These are phyloP conservation scores for Cremastinae sp. DNA, from an alignment of 2,888 invertebrate genomes.

Conservation along the genomic window DNA sequence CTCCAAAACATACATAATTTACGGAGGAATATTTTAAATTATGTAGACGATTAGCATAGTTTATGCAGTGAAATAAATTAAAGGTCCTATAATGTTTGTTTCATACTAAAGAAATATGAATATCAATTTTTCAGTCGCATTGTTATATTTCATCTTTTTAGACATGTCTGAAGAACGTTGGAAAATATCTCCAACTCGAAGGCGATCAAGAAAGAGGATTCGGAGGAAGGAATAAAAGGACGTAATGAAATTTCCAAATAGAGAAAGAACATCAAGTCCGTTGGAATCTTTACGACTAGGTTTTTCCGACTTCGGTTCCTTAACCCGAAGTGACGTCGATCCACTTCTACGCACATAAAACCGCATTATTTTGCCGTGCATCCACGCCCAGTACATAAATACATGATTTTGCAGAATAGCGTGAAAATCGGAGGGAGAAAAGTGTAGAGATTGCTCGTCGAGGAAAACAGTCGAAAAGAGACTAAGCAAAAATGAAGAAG, in stretches of 20 bases:
- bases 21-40: no score
- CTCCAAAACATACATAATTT: no score
- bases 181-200: no score
- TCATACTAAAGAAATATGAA: no score
- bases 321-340: slow-evolving; percentile 35
- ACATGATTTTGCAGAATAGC: not conserved
- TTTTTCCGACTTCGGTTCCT: slow-evolving; percentile 50
- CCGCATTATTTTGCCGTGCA: not conserved
- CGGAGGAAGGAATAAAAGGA: slow-evolving; percentile 10
- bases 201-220: not conserved
- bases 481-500: not conserved
- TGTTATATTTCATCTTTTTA: no score
- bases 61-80: no score
- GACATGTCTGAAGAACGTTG: no score
- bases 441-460: not conserved
- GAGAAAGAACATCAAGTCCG: slow-evolving; percentile 47
- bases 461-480: no score
- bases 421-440: not conserved
- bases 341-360: not conserved
- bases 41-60: no score
- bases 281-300: slow-evolving; percentile 53
- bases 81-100: no score
- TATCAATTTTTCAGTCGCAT: no score
- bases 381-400: slow-evolving; percentile 18
- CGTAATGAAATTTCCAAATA: slow-evolving; percentile 4